Conservation (phyloP, 2,797 vertebrate species). For the Prunella strophiata region DNA sequence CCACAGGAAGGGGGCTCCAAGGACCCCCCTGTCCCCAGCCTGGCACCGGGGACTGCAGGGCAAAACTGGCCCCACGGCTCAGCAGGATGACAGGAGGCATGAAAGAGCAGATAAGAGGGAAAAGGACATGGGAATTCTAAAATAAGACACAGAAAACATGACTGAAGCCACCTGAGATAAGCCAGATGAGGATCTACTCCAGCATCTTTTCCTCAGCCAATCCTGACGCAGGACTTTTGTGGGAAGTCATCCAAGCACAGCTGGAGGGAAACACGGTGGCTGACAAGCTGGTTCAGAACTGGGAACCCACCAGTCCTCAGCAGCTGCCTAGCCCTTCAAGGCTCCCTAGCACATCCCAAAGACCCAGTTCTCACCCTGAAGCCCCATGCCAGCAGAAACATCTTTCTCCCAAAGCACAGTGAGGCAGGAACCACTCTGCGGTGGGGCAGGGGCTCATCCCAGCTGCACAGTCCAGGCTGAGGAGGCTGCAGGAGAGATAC, state of each 20-base stretch:
- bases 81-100: neutral
- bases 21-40: neutral
- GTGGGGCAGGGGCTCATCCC: neutral
- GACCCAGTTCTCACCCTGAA: neutral
- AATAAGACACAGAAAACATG: neutral
- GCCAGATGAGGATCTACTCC: neutral
- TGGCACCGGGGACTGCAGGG: neutral
- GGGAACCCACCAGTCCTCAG: neutral
- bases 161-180: neutral
- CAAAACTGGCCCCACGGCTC: neutral
- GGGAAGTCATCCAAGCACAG: neutral
- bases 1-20: neutral
- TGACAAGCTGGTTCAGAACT: accelerated
- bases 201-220: neutral
- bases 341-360: neutral
- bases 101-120: neutral
- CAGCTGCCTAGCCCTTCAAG: neutral
- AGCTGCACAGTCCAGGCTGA: neutral
- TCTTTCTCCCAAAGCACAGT: neutral
- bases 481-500: neutral
- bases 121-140: neutral
- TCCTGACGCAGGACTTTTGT: neutral
- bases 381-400: neutral
- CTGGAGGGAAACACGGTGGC: neutral
- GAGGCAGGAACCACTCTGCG: accelerated